Conservation (phyloP, 1,140 invertebrate species). For the Dysdera silvatica region DNA sequence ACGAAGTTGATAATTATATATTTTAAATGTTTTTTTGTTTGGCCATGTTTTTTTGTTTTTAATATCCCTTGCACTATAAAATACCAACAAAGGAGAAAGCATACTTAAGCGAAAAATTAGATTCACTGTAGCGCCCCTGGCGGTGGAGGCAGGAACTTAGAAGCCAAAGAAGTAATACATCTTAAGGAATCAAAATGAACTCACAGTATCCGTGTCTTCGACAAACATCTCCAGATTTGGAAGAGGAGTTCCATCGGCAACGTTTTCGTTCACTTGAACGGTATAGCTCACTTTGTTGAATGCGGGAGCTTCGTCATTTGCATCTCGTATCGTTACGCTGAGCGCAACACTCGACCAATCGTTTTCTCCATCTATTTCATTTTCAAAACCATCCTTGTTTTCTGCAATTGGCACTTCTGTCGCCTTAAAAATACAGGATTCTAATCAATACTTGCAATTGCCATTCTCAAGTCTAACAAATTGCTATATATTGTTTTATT, state of each 20-base stretch:
- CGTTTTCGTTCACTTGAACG: conserved; percentile 71
- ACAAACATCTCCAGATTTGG: conserved; percentile 77
- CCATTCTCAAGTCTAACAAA: no score
- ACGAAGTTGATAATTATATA: no score
- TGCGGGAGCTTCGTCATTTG: conserved; percentile 83
- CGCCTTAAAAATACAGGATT: no score
- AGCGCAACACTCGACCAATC: conserved; percentile 43
- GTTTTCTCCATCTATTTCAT: conserved; percentile 9
- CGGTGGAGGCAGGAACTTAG: background rate
- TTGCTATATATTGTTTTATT: no score
- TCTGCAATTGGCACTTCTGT: no score
- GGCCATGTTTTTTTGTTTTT: no score
- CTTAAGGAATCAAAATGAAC: no score
- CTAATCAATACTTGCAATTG: no score
- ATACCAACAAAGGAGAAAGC: background rate
- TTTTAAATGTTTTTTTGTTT: no score
- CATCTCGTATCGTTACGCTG: conserved; percentile 77
- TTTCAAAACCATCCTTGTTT: background rate
- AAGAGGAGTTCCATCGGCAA: conserved; percentile 67
- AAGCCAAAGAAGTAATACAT: no score
- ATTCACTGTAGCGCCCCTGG: background rate
- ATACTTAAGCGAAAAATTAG: background rate
- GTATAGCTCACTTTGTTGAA: conserved; percentile 53
- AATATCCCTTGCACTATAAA: no score
- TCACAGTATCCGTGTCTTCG: conserved; percentile 72